A percentile compares a stretch with the other conserved stretches of the same genome.
These are phyloP conservation scores for Lepidotrigona ventralis DNA, from an alignment of 1,140 invertebrate species.

Conservation along the genomic window DNA sequence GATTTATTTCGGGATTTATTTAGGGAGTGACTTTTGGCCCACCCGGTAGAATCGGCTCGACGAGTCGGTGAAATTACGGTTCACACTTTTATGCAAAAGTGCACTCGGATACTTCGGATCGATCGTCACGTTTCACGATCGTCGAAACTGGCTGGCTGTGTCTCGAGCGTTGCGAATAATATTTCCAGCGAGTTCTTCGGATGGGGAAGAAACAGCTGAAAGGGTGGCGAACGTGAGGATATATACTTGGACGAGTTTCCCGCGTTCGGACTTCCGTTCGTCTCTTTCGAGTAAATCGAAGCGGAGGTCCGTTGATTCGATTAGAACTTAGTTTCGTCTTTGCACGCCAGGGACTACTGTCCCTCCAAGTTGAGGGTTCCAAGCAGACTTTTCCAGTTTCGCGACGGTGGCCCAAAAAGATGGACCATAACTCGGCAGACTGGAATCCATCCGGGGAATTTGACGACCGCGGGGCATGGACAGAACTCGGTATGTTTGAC, in stretches of 20 bases:
- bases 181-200: constrained; percentile 29
- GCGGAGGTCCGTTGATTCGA: constrained; percentile 65
- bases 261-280: constrained; percentile 16
- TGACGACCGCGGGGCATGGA: background rate
- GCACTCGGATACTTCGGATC: too few species aligned
- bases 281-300: constrained; percentile 58
- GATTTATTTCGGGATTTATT: too few species aligned
- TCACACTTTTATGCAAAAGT: too few species aligned
- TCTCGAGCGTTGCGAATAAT: constrained; percentile 42
- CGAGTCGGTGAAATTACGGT: too few species aligned
- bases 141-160: too few species aligned
- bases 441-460: constrained; percentile 50
- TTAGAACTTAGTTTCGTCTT: constrained; percentile 67
- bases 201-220: background rate
- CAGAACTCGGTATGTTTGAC: background rate
- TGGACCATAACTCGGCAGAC: constrained; percentile 1
- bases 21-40: too few species aligned
- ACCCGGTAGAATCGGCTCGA: too few species aligned
- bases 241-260: constrained; percentile 54
- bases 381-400: constrained; percentile 48
- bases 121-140: too few species aligned
- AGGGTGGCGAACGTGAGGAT: constrained; percentile 30
- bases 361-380: constrained; percentile 26
- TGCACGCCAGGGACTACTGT: constrained; percentile 57
- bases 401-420: constrained; percentile 23